Evolutionary conservation across 2,888 invertebrate genomes (phyloP).

Genomic region (Cylindroiulus punctatus): DNA sequence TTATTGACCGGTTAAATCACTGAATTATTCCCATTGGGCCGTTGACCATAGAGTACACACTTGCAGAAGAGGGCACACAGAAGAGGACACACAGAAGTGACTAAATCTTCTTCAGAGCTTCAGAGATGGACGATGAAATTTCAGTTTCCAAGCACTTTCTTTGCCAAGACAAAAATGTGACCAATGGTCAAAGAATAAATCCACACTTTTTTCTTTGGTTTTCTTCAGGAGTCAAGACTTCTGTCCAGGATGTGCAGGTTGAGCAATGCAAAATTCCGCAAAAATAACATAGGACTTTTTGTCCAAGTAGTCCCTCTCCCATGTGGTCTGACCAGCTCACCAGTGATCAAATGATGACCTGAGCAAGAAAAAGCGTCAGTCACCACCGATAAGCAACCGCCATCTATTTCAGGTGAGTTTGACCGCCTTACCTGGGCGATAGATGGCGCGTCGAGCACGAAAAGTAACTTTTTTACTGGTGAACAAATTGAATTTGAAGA

Average conservation of each 20-base stretch:
- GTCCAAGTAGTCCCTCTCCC: neutral
- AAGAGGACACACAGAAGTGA: neutral
- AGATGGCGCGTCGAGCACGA: slow-evolving; percentile 10
- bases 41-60: neutral
- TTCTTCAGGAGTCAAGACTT: neutral
- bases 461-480: neutral
- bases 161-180: neutral
- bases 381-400: slow-evolving; percentile 29
- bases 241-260: neutral
- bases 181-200: neutral
- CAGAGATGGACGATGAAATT: neutral
- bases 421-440: slow-evolving; percentile 25
- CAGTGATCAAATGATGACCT: slow-evolving; percentile 34
- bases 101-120: too few relatives aligned
- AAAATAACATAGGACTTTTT: neutral
- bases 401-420: slow-evolving; percentile 12
- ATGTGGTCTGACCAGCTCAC: neutral
- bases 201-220: slow-evolving; percentile 44
- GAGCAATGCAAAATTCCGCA: neutral
- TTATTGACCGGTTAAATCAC: slow-evolving; percentile 20
- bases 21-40: neutral
- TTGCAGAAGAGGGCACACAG: neutral
- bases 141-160: slow-evolving; percentile 11
- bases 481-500: slow-evolving; percentile 34
- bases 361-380: slow-evolving; percentile 34